Percentiles rank a stretch among this genome's conserved stretches.
These are phyloP conservation scores for Mellilla xanthometata DNA, from an alignment of 2,888 invertebrate genomes.

Conservation along the genomic window DNA sequence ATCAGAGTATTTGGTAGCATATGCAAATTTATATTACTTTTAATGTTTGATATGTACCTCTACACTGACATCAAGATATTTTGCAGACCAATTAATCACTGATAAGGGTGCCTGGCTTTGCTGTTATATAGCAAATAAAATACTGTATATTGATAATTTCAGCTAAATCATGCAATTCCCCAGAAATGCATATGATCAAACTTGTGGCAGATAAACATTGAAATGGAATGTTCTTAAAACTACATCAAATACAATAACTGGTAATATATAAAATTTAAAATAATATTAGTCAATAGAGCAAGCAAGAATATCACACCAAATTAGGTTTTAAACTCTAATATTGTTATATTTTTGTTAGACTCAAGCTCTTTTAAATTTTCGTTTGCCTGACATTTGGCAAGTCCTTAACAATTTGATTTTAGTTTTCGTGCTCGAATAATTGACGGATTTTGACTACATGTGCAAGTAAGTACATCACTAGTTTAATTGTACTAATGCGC, in stretches of 20 bases:
- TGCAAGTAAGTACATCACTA: slow-evolving; percentile 46
- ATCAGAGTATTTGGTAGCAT: too few relatives aligned
- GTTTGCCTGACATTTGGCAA: slow-evolving; percentile 11
- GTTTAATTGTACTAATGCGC: slow-evolving; percentile 55
- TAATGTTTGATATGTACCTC: too few relatives aligned
- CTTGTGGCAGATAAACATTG: slow-evolving; percentile 31
- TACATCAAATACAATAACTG: slow-evolving; percentile 25
- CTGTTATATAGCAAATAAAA: too few relatives aligned
- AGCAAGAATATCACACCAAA: slow-evolving; percentile 18
- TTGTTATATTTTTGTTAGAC: too few relatives aligned
- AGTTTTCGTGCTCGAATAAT: slow-evolving; percentile 43
- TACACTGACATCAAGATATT: too few relatives aligned
- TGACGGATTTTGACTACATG: slow-evolving; percentile 50
- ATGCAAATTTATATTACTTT: too few relatives aligned
- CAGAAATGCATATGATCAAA: too few relatives aligned
- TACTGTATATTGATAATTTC: too few relatives aligned
- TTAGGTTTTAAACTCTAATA: not conserved
- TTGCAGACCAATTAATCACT: too few relatives aligned
- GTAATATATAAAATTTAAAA: slow-evolving; percentile 17
- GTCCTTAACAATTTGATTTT: slow-evolving; percentile 7
- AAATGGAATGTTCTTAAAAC: slow-evolving; percentile 58
- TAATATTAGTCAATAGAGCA: slow-evolving; percentile 21
- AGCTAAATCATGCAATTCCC: too few relatives aligned
- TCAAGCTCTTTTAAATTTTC: too few relatives aligned
- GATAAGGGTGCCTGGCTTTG: too few relatives aligned